Percentiles rank a stretch among this genome's conserved stretches.
phyloP scores from a whole-genome alignment of 1,140 invertebrate species.

The Drosophila rhopaloa region DNA sequence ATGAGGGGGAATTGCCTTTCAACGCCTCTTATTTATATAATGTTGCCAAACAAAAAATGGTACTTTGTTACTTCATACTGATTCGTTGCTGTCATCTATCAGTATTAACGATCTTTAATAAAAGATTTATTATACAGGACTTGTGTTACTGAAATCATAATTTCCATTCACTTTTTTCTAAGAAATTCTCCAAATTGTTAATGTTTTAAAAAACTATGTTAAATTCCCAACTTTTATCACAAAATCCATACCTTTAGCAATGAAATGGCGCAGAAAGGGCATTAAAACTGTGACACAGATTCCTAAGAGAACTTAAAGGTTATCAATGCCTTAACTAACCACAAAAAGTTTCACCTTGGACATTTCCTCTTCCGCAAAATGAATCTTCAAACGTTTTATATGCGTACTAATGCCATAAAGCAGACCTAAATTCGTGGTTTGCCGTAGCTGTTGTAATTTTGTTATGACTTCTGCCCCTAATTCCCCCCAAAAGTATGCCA shows the following conservation, averaged over 20 bases:
- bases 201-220: too few species aligned
- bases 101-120: not conserved
- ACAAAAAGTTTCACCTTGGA: conserved; percentile 11
- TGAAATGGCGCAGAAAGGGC: too few species aligned
- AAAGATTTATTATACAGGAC: conserved; percentile 1
- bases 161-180: not conserved
- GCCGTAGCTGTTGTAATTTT: conserved; percentile 38
- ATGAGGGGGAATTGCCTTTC: conserved; percentile 25
- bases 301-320: conserved; percentile 1
- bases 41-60: not conserved
- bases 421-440: conserved; percentile 37
- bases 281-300: too few species aligned
- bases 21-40: conserved; percentile 17
- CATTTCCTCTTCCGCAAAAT: conserved; percentile 17
- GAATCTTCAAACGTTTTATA: conserved; percentile 51
- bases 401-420: conserved; percentile 40
- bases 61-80: not conserved
- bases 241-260: too few species aligned
- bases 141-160: too few species aligned
- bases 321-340: conserved; percentile 17
- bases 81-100: conserved; percentile 16
- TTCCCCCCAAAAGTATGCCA: conserved; percentile 24
- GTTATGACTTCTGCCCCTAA: conserved; percentile 32
- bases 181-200: too few species aligned
- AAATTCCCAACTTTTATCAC: too few species aligned